Conservation (phyloP, 2,888 invertebrate genomes). For the Melipona bicolor region DNA sequence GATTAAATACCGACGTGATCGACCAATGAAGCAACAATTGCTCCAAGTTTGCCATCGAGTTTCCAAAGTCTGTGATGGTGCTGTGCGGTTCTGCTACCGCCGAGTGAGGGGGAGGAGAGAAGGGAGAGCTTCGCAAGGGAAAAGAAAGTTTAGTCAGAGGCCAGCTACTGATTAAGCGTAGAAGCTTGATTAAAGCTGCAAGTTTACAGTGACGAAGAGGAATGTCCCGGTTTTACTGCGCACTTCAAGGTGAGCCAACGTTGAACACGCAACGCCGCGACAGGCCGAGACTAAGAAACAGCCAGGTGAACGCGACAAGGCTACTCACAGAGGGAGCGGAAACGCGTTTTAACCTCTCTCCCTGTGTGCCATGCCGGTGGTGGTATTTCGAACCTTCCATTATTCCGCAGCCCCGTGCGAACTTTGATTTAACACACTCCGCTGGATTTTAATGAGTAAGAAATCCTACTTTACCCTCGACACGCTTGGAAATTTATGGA, state of each 20-base stretch:
- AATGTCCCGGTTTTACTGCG: constrained; percentile 57
- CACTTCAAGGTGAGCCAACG: constrained; percentile 65
- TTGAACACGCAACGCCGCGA: constrained; percentile 59
- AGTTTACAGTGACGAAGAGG: constrained; percentile 59
- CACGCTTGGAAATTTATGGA: no score
- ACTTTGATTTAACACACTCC: no score
- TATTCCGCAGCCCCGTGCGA: no score
- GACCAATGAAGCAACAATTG: neutral
- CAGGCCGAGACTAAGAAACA: constrained; percentile 42
- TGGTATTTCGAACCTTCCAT: neutral
- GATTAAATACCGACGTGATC: neutral
- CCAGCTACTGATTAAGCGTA: constrained; percentile 44
- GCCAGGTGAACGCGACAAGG: constrained; percentile 46
- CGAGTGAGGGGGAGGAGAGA: no score
- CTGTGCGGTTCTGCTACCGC: no score
- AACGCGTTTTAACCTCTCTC: constrained; percentile 29
- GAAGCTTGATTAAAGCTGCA: constrained; percentile 53
- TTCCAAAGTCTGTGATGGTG: neutral
- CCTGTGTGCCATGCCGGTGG: no score
- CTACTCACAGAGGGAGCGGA: constrained; percentile 22
- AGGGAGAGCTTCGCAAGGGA: neutral
- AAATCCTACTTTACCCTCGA: no score
- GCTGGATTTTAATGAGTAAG: no score
- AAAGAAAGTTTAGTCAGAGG: neutral
- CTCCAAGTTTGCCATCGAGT: neutral